Evolutionary conservation across 2,113 vertebrate genomes (phyloP).

Genomic region (Hyaena hyaena): DNA sequence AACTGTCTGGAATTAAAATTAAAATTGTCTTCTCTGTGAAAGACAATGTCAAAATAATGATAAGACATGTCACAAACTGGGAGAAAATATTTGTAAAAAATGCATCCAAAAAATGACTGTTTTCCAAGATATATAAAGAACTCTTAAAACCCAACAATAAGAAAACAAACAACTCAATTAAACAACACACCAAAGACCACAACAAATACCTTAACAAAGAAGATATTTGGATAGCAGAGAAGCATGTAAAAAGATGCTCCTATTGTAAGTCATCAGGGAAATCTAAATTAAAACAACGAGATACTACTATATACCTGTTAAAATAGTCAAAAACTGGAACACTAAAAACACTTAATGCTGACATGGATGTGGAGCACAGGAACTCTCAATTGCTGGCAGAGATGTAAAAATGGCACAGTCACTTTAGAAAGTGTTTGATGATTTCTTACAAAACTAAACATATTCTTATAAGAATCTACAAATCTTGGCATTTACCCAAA

Average conservation of each 20-base stretch:
- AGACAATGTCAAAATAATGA: neutral
- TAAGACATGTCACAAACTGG: neutral
- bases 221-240: neutral
- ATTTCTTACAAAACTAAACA: neutral
- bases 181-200: neutral
- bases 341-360: neutral
- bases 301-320: neutral
- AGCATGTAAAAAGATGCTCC: neutral
- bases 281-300: neutral
- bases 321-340: neutral
- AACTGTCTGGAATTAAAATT: neutral
- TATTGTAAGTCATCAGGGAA: neutral
- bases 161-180: neutral
- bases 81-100: neutral
- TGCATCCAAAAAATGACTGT: neutral
- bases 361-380: neutral
- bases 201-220: neutral
- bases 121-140: neutral
- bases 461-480: neutral
- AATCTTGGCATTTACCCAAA: neutral
- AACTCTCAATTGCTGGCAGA: neutral
- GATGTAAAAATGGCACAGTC: neutral
- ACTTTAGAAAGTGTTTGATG: neutral
- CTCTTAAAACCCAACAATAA: neutral
- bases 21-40: neutral